A percentile compares a stretch with the other conserved stretches of the same genome.
Evolutionary conservation across 2,113 vertebrate species (phyloP).

Genomic region (Aix galericulata): DNA sequence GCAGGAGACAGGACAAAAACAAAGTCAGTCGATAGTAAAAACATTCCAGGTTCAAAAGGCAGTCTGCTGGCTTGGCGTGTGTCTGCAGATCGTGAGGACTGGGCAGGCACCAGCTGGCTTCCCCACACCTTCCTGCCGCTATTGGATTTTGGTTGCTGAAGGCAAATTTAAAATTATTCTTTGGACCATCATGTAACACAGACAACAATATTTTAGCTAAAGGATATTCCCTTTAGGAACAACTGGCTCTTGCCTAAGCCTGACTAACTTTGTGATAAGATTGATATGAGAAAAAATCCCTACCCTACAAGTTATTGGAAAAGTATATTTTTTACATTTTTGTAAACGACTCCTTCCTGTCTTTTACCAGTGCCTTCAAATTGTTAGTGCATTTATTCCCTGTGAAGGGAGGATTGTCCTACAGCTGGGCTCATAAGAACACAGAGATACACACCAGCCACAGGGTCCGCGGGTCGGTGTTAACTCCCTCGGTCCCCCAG

Average conservation of each 20-base stretch:
- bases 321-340: background rate
- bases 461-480: background rate
- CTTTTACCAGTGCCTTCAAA: background rate
- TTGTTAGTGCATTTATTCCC: background rate
- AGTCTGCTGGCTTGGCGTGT: background rate
- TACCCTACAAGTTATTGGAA: background rate
- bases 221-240: background rate
- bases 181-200: background rate
- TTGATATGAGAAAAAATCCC: background rate
- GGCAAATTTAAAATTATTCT: background rate
- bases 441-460: background rate
- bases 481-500: background rate
- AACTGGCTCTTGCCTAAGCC: background rate
- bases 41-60: constrained; percentile 11
- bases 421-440: background rate
- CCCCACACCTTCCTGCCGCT: background rate
- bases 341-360: background rate
- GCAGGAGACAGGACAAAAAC: background rate
- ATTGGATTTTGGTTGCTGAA: background rate
- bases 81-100: background rate
- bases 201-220: background rate
- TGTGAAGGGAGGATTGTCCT: background rate
- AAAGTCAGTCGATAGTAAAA: background rate
- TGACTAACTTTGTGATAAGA: background rate
- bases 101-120: background rate